Base-by-base conservation (phyloP, 2,888 invertebrate species). In the Drymonia ruficornis region DNA sequence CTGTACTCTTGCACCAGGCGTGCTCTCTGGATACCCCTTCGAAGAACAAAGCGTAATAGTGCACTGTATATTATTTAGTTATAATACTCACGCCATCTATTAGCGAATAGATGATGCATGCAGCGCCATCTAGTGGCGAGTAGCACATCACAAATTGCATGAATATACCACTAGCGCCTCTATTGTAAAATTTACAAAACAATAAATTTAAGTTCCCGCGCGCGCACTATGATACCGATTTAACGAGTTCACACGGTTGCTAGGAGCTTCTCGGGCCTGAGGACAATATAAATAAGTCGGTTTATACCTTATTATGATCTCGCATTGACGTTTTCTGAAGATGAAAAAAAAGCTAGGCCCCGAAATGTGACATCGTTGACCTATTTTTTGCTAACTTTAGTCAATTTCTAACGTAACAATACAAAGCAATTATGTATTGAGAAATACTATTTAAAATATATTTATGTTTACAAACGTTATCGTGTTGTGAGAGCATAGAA, bases 361-460 rank as follows among this genome's bases (percentile, higher is more conserved):
- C 70, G 75, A 83, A 80, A 81, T 80, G 82, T 84, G 81, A 83
- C 77, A 78, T 77, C 59, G 70, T 75, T 81, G 84, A 85, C 83
- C 82, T 75, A 78, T 62, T 77, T 78, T 66, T 62, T 55, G 53
- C 48, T 66, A 64, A 54, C 65, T 59, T 56, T 64, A 65, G 65
- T 70, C 59, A 70, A 70, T 71, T 73, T 67, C 23, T 67, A 66
- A 46, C 51, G 57, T 58, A 59, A 59, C 34, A 61, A 18, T 49
- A 54, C n/a, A 52, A 49, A 65, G 47, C 50, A 62, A 65, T 52
- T 31, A 55, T 59, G 55, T 53, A 55, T 54, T 61, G 49, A 51
- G 31, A 58, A 49, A 48, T 50, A 61, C 15, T 49, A 55, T n/a
- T 56, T 19, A 47, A 46, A 62, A 52, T 57, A 50, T 13, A 54